Base-by-base conservation (phyloP, 2,113 vertebrate genomes). In the Columbina picui region DNA sequence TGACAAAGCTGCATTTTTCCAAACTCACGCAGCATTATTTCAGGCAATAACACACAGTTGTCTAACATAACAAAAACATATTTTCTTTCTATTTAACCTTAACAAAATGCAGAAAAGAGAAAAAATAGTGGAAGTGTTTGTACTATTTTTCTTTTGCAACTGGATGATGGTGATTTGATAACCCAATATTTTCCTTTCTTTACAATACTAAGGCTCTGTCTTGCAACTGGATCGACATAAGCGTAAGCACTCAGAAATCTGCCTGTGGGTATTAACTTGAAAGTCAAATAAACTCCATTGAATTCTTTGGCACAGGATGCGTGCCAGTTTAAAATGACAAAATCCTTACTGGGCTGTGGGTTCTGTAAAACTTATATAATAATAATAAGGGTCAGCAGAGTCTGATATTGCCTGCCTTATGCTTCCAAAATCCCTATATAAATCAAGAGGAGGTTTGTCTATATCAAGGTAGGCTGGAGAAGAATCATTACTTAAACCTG, bases 251-350 rank as follows among this genome's bases (percentile, higher is more conserved):
- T 90, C 88, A 96, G 92, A 94, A 93, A 94, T 89, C 94, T 95
- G 88, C 96, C 93, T 84, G 75, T 87, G 88, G 95, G 83, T 94
- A 95, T 96, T 94, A 92, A 38, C 84, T 92, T 96, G 88, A 88
- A 97, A 95, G 70, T 94, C 94, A 97, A 96, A 95, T 96, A 96
- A 96, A 95, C 94, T 87, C 43, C 69, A 32, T 20, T 65, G 89
- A 89, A 96, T 96, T 96, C 92, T 84, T 96, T 94, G 83, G 90
- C 89, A 92, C 27, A 47, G 91, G 64, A 75, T 17, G 5, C 70
- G 43, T 96, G 80, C 95, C 91, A 94, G 77, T 84, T 94, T 55
- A 55, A 94, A 95, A 97, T 87, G 86, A 69, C 89, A 95, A 95
- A 97, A 93, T 88, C 94, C 89, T 90, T 43, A 18, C 89, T 0